phyloP scores from a whole-genome alignment of 1,140 invertebrate genomes.

The Diplogasteroides magnus region DNA sequence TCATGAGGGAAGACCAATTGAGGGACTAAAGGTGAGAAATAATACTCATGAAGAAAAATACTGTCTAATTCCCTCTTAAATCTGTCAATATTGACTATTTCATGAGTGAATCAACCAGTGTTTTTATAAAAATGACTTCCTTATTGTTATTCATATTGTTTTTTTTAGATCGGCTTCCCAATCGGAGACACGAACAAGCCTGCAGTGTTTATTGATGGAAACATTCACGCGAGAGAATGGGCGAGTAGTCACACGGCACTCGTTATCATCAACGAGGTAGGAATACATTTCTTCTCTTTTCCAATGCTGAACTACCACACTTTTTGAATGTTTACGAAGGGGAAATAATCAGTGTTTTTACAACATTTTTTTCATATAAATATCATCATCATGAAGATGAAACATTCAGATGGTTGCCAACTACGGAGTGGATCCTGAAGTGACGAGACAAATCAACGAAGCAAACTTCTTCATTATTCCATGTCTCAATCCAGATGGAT shows the following conservation, averaged over 20 bases:
- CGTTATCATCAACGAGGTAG: slow-evolving; percentile 53
- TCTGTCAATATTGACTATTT: too few species aligned
- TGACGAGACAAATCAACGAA: slow-evolving; percentile 53
- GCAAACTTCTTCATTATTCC: slow-evolving; percentile 65
- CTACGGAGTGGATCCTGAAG: slow-evolving; percentile 52
- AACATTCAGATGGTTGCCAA: slow-evolving; percentile 41
- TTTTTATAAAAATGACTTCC: too few species aligned
- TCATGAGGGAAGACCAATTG: slow-evolving; percentile 53
- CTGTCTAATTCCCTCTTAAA: too few species aligned
- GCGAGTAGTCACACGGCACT: slow-evolving; percentile 53
- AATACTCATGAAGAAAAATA: too few species aligned
- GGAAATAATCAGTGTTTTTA: slow-evolving; percentile 6
- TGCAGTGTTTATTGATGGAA: slow-evolving; percentile 53
- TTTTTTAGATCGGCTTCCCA: slow-evolving; percentile 49
- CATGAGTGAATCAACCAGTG: too few species aligned
- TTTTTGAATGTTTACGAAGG: slow-evolving; percentile 6
- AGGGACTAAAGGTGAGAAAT: slow-evolving; percentile 42
- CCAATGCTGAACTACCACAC: background rate
- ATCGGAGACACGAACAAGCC: slow-evolving; percentile 34
- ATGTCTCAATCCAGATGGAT: slow-evolving; percentile 69
- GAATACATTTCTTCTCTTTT: background rate
- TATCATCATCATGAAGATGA: too few species aligned
- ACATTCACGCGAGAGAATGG: slow-evolving; percentile 54
- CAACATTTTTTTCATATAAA: background rate
- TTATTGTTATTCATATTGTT: too few species aligned